Evolutionary conservation across 2,888 invertebrate genomes (phyloP), one percentile per base, ranked within the genome.

Genomic region (Rhagophthalmus giganteus): DNA sequence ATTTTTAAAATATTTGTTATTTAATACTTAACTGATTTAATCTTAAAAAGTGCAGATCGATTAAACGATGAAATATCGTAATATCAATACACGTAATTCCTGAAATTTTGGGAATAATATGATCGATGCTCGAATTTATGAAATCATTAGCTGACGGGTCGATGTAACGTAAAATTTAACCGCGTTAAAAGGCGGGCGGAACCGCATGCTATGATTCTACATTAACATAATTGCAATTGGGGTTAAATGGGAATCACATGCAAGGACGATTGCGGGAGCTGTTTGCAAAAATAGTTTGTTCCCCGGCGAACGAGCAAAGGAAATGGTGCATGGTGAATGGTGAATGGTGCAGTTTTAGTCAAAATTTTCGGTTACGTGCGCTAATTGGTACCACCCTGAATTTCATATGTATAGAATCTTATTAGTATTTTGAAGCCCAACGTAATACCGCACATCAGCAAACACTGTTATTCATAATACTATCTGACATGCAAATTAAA

Each of bases 401-500:
- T 73, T 74, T 70, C 68, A 70, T 74, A 74, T 74, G 74, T 73
- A 74, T 74, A 68, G 73, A 73, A 74, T 73, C 68, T 71, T 73
- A 73, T 73, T 72, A 68, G 69, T 68, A 71, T 72, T 72, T 71
- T 71, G 70, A 71, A 72, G 64, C 67, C 66, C 64, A 67, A 68
- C 69, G 68, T 69, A 70, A 71, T 69, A 70, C 68, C 56, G 60
- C 67, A 67, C 68, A 65, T 68, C 64, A 68, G 67, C 71, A 72
- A 72, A 74, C 72, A 69, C 71, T 70, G 65, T 70, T 69, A 72
- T 73, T 70, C 71, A 67, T 71, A 20, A 20, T 20, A 72, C 73
- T 71, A 73, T 73, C 70, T 71, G 67, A 65, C 67, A 74, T 73
- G 73, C 72, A 73, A 73, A 73, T 74, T 71, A 69, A 69, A 73